Evolutionary conservation across 2,113 vertebrate species (phyloP).

Genomic region (Euleptes europaea): DNA sequence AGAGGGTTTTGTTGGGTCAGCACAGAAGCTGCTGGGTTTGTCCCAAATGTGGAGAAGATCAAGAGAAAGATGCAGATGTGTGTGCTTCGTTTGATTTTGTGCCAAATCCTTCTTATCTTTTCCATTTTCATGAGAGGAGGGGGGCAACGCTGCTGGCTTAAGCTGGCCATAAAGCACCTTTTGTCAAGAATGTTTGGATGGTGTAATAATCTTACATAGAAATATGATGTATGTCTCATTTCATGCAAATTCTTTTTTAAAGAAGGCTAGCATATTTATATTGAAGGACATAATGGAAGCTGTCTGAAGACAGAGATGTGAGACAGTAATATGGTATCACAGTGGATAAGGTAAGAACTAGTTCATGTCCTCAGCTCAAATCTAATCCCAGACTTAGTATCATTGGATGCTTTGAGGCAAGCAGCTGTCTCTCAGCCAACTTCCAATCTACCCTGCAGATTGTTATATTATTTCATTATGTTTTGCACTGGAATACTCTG

Average conservation of each 20-base stretch:
- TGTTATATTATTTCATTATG: too few relatives aligned
- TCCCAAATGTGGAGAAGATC: constrained; percentile 7
- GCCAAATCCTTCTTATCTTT: constrained; percentile 56
- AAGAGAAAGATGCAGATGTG: constrained; percentile 29
- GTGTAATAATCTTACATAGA: constrained; percentile 55
- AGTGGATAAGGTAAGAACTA: not conserved
- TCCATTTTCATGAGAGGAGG: constrained; percentile 32
- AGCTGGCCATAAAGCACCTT: constrained; percentile 50
- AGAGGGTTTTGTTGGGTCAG: not conserved
- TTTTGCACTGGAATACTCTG: too few relatives aligned
- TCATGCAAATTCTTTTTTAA: constrained; percentile 41
- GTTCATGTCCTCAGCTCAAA: not conserved
- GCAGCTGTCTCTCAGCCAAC: not conserved
- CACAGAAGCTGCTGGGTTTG: not conserved
- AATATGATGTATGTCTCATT: constrained; percentile 22
- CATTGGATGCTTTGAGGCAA: not conserved
- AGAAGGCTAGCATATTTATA: constrained; percentile 34
- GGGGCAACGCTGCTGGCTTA: constrained; percentile 42
- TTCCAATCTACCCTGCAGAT: too few relatives aligned
- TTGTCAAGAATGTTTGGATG: constrained; percentile 48
- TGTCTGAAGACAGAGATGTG: not conserved
- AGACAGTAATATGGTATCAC: not conserved
- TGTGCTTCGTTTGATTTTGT: constrained; percentile 43
- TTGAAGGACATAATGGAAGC: constrained; percentile 12
- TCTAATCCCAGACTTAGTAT: not conserved